Evolutionary conservation across 2,888 invertebrate genomes (phyloP).

Genomic region (Dynastes maya): DNA sequence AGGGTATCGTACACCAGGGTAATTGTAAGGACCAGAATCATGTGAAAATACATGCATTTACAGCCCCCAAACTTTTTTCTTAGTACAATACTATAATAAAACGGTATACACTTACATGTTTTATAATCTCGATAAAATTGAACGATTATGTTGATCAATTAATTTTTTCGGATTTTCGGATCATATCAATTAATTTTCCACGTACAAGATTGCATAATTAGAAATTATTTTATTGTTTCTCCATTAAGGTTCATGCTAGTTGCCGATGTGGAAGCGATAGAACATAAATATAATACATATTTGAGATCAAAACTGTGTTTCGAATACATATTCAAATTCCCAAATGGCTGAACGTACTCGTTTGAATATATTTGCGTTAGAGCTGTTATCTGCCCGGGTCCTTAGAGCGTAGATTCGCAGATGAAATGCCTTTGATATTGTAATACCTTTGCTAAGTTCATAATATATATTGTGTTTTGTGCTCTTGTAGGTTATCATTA

Average conservation of each 20-base stretch:
- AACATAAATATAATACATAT: slow-evolving; percentile 63
- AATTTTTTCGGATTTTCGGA: not conserved
- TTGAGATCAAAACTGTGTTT: slow-evolving; percentile 63
- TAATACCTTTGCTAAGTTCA: slow-evolving; percentile 68
- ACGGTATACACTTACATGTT: too few species aligned
- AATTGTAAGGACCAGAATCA: too few species aligned
- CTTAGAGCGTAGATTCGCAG: slow-evolving; percentile 67
- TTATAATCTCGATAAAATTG: too few species aligned
- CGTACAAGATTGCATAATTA: not conserved
- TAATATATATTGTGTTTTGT: slow-evolving; percentile 68
- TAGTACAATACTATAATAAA: too few species aligned
- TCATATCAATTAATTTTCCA: slow-evolving; percentile 5
- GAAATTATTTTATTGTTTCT: slow-evolving; percentile 29
- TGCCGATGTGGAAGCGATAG: slow-evolving; percentile 63
- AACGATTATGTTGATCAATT: not conserved
- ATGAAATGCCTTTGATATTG: slow-evolving; percentile 70
- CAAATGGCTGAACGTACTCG: slow-evolving; percentile 66
- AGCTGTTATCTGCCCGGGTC: slow-evolving; percentile 65
- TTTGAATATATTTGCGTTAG: slow-evolving; percentile 65
- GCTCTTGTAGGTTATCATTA: slow-evolving; percentile 52
- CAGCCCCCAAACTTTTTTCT: too few species aligned
- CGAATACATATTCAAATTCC: slow-evolving; percentile 67
- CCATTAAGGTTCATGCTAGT: slow-evolving; percentile 10
- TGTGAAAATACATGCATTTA: too few species aligned
- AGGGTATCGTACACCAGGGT: too few species aligned